A percentile compares a stretch with the other conserved stretches of the same genome.
Evolutionary conservation across 2,888 invertebrate genomes (phyloP).

Genomic region (Diogma glabrata): DNA sequence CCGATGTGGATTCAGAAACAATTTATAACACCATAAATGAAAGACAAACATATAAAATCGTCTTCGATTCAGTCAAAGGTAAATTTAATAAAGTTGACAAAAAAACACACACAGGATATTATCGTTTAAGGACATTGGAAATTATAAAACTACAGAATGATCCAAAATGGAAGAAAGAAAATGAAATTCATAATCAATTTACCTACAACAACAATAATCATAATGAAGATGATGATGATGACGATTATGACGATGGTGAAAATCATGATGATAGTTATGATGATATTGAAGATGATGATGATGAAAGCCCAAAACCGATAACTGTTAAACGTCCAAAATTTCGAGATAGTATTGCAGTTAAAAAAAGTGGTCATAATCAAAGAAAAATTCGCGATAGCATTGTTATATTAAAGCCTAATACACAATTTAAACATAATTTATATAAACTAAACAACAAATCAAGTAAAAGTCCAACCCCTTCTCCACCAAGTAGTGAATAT

Average conservation of each 20-base stretch:
- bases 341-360: conserved; percentile 12
- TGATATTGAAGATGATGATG: not conserved
- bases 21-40: conserved; percentile 47
- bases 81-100: conserved; percentile 13
- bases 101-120: conserved; percentile 29
- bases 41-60: conserved; percentile 50
- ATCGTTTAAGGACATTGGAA: conserved; percentile 30
- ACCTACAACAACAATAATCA: conserved; percentile 1
- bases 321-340: conserved; percentile 8
- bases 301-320: not conserved
- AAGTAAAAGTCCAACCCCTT: not conserved
- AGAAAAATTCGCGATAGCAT: too few relatives aligned
- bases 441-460: too few relatives aligned
- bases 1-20: conserved; percentile 38
- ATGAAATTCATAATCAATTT: too few relatives aligned
- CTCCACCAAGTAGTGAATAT: conserved; percentile 23
- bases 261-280: not conserved
- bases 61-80: conserved; percentile 37
- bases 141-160: too few relatives aligned
- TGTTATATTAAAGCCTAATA: not conserved
- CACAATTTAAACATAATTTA: too few relatives aligned
- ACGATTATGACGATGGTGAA: conserved; percentile 12
- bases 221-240: conserved; percentile 5
- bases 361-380: too few relatives aligned
- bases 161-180: too few relatives aligned